These are phyloP conservation scores for Coluber constrictor DNA, from an alignment of 2,797 vertebrate species.

Conservation along the genomic window DNA sequence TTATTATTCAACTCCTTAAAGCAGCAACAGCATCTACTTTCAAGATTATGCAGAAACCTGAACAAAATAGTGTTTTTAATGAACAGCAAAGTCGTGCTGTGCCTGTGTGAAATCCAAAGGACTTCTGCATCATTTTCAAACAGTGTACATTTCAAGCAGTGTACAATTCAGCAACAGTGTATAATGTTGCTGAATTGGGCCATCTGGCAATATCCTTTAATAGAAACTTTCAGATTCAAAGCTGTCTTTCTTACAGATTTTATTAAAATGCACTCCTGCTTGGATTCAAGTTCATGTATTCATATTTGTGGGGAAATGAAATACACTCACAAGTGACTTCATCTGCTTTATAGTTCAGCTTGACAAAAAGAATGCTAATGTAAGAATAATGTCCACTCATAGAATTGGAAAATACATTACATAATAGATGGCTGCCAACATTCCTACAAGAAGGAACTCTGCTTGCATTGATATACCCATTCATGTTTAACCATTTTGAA, in stretches of 20 bases:
- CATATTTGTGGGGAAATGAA: constrained; percentile 25
- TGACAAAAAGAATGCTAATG: not conserved
- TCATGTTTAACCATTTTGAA: not conserved
- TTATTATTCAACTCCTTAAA: not conserved
- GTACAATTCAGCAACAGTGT: no score
- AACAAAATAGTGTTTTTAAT: not conserved
- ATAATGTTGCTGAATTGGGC: constrained; percentile 16
- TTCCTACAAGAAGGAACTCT: not conserved
- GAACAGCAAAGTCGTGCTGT: not conserved
- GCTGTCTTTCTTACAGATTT: constrained; percentile 19
- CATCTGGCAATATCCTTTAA: constrained; percentile 34
- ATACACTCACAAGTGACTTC: constrained; percentile 27
- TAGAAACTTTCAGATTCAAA: not conserved
- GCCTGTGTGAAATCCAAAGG: not conserved
- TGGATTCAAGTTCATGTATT: constrained; percentile 9
- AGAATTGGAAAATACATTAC: not conserved
- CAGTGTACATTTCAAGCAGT: not conserved
- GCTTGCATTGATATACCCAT: not conserved
- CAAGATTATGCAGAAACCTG: not conserved
- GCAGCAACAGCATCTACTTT: not conserved
- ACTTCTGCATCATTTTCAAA: not conserved
- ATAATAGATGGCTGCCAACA: no score
- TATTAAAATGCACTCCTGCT: constrained; percentile 27
- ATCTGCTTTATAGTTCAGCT: not conserved
- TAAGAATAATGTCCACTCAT: not conserved